Conservation (phyloP, 2,113 vertebrate genomes). For the Psammodynastes pulverulentus region DNA sequence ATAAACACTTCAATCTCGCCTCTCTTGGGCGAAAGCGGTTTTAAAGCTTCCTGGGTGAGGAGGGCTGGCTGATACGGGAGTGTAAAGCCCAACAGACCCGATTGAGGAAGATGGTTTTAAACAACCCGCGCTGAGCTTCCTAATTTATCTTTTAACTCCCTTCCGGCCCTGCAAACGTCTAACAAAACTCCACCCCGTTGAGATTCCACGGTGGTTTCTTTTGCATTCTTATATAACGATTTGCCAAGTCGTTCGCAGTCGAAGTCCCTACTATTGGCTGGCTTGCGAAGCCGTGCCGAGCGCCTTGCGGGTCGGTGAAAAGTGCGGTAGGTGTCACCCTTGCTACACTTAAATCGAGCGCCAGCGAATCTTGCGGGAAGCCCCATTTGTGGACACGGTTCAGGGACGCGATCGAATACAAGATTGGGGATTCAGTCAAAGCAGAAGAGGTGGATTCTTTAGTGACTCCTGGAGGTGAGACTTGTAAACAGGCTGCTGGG, state of each 20-base stretch:
- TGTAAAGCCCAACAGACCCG: not conserved
- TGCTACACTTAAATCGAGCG: not conserved
- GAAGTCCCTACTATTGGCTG: not conserved
- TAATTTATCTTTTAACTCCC: not conserved
- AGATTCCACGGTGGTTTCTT: not conserved
- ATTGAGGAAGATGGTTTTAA: not conserved
- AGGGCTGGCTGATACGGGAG: not conserved
- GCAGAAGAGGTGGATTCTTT: not conserved
- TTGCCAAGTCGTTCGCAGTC: not conserved
- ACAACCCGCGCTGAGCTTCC: not conserved
- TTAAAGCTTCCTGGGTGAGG: not conserved
- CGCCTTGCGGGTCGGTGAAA: not conserved
- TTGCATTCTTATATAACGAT: not conserved
- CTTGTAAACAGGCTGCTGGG: not conserved
- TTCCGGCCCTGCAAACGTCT: not conserved
- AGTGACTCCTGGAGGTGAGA: not conserved
- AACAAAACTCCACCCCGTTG: not conserved
- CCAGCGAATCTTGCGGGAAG: not conserved
- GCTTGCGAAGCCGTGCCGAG: fast-evolving
- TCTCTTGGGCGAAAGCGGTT: not conserved
- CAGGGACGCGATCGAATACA: not conserved
- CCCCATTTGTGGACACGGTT: not conserved
- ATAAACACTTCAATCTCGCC: not conserved
- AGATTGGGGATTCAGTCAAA: not conserved
- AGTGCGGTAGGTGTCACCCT: not conserved